Base-by-base conservation (phyloP, 2,797 vertebrate genomes). In the Xerus rutilus region DNA sequence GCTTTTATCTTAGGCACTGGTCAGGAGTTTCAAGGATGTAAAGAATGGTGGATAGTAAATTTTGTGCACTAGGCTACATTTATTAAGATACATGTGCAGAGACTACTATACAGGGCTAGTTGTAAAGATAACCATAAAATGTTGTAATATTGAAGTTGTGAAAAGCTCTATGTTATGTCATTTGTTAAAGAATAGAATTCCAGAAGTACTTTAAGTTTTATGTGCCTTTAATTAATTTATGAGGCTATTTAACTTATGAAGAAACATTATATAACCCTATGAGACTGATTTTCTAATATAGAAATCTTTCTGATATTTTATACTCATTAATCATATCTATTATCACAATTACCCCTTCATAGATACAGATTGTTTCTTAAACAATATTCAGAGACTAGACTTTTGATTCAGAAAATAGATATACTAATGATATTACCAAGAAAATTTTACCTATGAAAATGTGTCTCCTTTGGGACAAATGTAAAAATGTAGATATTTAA, bases 401-500 rank as follows among this genome's bases (percentile, higher is more conserved):
- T 47, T 92, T 96, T 62, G 35, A 32, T 18, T 74, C 35, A 92
- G 23, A 84, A 14, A 47, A 45, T 47, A 92, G 30, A 62, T 1
- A 74, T 74, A 76, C 7, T 49, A 94, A 88, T 74, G 83, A 2
- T 64, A 64, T 57, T n/a, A 49, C 5, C 32, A 89, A 54, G 81
- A 70, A 43, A 39, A 59, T 30, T 93, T 69, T 89, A 59, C 49
- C 6, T 89, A 30, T 15, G 7, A 49, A 78, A 49, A 92, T 84
- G 30, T 14, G 79, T 90, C 77, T 92, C 49, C 49, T 87, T 17
- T 8, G 85, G 72, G 28, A 12, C 14, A 77, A 70, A 17, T 87
- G 6, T 81, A 94, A 91, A 96, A 89, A 64, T 93, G 1, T 93
- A 12, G 54, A 94, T 93, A 89, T 54, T 82, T 89, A 92, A 82